These are phyloP conservation scores for Bombus soroeensis DNA, from an alignment of 1,140 invertebrate species.

Conservation along the genomic window DNA sequence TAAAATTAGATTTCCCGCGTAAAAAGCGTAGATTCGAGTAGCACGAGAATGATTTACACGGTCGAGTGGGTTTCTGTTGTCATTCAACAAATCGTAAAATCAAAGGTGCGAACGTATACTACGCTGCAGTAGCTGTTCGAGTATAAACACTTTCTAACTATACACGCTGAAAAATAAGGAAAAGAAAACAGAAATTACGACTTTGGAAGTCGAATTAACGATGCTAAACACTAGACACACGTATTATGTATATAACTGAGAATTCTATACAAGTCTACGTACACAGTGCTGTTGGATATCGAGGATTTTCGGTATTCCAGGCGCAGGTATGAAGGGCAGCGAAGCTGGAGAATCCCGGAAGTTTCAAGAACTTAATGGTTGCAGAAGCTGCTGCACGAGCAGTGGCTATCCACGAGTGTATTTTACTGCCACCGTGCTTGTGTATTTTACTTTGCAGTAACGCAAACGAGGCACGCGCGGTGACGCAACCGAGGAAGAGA, in stretches of 20 bases:
- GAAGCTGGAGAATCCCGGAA: not conserved
- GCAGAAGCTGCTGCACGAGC: not conserved
- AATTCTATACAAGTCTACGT: not conserved
- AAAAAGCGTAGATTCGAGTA: not conserved
- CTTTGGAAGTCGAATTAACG: no score
- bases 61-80: slow-evolving; percentile 5
- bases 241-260: not conserved
- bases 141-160: no score
- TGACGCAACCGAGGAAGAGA: slow-evolving; percentile 1
- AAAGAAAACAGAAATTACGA: no score
- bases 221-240: not conserved
- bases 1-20: no score
- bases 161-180: no score
- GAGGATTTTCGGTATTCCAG: not conserved
- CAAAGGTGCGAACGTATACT: not conserved
- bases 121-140: no score
- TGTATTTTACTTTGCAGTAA: not conserved
- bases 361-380: not conserved
- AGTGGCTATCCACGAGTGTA: not conserved
- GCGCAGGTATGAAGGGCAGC: not conserved
- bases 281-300: not conserved
- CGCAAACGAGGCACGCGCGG: not conserved
- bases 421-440: not conserved
- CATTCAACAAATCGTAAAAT: slow-evolving; percentile 8
- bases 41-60: not conserved